Conservation (phyloP, 2,113 vertebrate species). For the Sarotherodon lohbergeri region DNA sequence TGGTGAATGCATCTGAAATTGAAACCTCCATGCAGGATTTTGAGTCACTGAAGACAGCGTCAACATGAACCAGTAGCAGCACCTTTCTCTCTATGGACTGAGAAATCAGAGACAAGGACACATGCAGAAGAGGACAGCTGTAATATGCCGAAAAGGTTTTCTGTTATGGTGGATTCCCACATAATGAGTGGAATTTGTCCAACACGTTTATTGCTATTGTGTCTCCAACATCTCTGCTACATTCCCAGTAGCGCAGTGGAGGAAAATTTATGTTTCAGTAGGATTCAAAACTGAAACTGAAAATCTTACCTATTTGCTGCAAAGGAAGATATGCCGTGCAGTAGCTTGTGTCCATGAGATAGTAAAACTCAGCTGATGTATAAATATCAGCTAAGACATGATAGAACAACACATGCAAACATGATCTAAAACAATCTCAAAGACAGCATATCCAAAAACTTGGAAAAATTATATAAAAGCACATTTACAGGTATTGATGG, state of each 20-base stretch:
- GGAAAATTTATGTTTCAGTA: not conserved
- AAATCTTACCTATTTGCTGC: not conserved
- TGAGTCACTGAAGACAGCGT: not conserved
- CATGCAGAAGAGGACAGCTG: fast-evolving
- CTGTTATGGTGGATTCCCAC: not conserved
- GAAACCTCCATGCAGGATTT: not conserved
- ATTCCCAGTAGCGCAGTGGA: not conserved
- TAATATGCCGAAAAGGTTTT: not conserved
- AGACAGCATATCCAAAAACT: not conserved
- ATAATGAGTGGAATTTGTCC: not conserved
- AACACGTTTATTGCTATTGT: not conserved
- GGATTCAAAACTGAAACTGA: not conserved
- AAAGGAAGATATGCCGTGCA: not conserved
- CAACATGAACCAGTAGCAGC: not conserved
- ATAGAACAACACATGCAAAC: not conserved
- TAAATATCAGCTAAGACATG: not conserved
- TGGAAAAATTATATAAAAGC: not conserved
- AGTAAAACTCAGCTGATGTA: not conserved
- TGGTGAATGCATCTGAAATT: not conserved
- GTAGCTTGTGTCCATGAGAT: not conserved
- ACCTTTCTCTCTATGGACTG: not conserved
- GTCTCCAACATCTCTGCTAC: not conserved
- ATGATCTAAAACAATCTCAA: not conserved
- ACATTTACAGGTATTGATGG: not conserved
- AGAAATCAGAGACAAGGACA: not conserved